phyloP scores from a whole-genome alignment of 2,113 vertebrate genomes.

The Spea multiplicata region DNA sequence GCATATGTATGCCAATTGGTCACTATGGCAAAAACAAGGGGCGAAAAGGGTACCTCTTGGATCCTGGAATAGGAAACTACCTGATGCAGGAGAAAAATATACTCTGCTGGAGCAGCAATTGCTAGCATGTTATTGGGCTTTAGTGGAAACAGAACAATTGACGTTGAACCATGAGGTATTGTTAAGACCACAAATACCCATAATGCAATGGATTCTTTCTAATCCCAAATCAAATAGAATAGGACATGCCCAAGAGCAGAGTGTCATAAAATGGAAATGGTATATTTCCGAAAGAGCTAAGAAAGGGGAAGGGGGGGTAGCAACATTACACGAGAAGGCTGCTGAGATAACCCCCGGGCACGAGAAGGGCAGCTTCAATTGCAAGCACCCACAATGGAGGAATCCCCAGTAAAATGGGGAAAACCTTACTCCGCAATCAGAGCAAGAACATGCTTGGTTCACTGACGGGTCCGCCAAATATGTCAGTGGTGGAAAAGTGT shows the following conservation, averaged over 20 bases:
- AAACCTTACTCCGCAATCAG: not conserved
- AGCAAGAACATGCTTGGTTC: not conserved
- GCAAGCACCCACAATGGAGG: not conserved
- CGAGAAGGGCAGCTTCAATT: too few relatives aligned
- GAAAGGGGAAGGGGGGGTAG: not conserved
- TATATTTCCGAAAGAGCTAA: conserved; percentile 7
- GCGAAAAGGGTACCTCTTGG: not conserved
- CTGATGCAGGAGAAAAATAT: not conserved
- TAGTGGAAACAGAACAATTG: not conserved
- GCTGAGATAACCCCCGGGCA: not conserved
- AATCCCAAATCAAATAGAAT: not conserved
- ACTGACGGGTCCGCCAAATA: not conserved
- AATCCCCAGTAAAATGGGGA: conserved; percentile 11
- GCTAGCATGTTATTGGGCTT: conserved; percentile 2
- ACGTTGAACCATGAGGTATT: too few relatives aligned
- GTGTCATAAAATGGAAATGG: conserved; percentile 9
- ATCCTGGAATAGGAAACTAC: not conserved
- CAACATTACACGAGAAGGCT: not conserved
- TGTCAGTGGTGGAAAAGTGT: not conserved
- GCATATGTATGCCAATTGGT: not conserved
- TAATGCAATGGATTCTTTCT: not conserved
- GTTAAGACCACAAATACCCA: not conserved
- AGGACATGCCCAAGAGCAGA: conserved; percentile 1
- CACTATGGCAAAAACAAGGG: not conserved
- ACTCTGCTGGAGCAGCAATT: not conserved